phyloP scores from a whole-genome alignment of 2,113 vertebrate genomes.

The Turnix velox region DNA sequence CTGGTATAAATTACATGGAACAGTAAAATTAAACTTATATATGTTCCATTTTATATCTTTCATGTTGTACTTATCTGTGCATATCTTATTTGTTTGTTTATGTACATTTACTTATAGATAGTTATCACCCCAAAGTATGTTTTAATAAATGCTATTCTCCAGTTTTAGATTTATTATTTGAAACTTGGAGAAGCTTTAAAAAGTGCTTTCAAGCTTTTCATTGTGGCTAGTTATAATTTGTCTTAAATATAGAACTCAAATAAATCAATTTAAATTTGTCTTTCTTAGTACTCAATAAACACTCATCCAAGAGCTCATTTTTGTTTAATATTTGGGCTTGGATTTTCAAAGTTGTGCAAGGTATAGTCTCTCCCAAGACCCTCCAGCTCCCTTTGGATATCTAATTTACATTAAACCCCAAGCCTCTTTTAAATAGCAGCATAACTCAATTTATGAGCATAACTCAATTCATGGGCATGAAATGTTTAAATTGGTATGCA shows the following conservation, averaged over 20 bases:
- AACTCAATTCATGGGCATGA: neutral
- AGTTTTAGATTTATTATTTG: neutral
- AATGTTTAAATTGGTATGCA: neutral
- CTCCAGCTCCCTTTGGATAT: neutral
- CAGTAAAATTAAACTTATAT: neutral
- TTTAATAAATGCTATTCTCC: neutral
- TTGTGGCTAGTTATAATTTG: neutral
- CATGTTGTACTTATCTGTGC: neutral
- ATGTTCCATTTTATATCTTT: neutral
- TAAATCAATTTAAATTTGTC: neutral
- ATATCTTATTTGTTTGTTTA: neutral
- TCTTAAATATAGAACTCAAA: neutral
- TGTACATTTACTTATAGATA: neutral
- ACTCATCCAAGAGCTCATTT: neutral
- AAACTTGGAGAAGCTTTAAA: neutral
- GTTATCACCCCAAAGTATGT: neutral
- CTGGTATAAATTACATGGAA: neutral
- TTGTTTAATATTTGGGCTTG: neutral
- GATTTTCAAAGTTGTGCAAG: neutral
- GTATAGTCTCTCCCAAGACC: neutral
- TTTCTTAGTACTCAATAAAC: neutral
- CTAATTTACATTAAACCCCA: neutral
- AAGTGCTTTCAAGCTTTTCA: neutral
- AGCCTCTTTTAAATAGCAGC: neutral
- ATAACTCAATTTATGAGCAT: neutral